Percentiles rank a stretch among this genome's conserved stretches.
phyloP scores from a whole-genome alignment of 2,797 vertebrate genomes.

The Macropodus opercularis region DNA sequence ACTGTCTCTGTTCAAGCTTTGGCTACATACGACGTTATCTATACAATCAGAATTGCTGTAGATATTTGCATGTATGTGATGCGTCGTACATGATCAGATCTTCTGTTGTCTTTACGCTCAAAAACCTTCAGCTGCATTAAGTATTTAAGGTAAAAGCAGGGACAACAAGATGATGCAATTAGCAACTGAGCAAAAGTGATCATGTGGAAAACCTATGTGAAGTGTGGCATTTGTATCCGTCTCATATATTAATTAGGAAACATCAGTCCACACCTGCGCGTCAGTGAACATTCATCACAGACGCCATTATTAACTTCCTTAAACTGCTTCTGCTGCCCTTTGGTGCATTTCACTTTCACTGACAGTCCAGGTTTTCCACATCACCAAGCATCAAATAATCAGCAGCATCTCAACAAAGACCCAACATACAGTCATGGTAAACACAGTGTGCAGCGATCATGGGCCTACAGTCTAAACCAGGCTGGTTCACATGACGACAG shows the following conservation, averaged over 20 bases:
- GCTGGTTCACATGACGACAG: slow-evolving; percentile 4
- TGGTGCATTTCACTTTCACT: not conserved
- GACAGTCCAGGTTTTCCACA: not conserved
- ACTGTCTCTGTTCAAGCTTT: too few species aligned
- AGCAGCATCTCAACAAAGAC: not conserved
- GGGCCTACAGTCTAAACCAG: slow-evolving; percentile 1
- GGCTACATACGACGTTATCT: too few species aligned
- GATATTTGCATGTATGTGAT: too few species aligned
- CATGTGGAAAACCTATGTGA: not conserved
- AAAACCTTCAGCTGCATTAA: not conserved
- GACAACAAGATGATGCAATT: not conserved
- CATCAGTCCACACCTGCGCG: not conserved
- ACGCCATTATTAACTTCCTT: not conserved
- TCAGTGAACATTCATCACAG: not conserved
- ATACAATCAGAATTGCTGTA: too few species aligned
- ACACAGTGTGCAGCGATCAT: too few species aligned
- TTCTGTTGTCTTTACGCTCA: not conserved
- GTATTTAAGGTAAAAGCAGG: not conserved
- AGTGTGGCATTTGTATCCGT: not conserved
- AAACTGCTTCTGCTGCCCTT: not conserved
- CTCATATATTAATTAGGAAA: slow-evolving; percentile 1
- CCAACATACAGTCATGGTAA: not conserved
- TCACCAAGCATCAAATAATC: not conserved
- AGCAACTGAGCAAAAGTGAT: not conserved
- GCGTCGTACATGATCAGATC: too few species aligned